These are phyloP conservation scores for Nicator chloris DNA, from an alignment of 2,113 vertebrate species.

Conservation along the genomic window DNA sequence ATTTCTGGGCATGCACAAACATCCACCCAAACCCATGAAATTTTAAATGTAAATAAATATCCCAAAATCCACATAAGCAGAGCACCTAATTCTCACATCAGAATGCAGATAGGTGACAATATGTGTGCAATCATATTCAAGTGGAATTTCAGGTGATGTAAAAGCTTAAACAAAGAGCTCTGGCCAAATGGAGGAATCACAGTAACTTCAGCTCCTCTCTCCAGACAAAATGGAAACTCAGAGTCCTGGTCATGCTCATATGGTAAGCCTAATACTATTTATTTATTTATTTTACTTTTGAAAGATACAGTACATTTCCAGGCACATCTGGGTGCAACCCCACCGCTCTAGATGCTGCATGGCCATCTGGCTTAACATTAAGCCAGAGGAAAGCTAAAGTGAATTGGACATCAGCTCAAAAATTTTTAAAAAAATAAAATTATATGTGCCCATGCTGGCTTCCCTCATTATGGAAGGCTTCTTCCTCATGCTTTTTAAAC, in stretches of 20 bases:
- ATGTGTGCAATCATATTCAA: background rate
- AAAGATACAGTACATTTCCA: background rate
- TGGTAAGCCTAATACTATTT: too few relatives aligned
- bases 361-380: background rate
- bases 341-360: background rate
- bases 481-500: background rate
- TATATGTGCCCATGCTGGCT: background rate
- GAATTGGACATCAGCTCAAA: background rate
- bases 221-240: background rate
- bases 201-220: background rate
- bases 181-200: background rate
- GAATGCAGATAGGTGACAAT: conserved; percentile 7
- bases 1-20: conserved; percentile 14
- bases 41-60: conserved; percentile 63
- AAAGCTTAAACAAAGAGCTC: background rate
- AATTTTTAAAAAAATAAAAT: background rate
- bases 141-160: background rate
- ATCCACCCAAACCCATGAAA: conserved; percentile 17
- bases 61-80: background rate
- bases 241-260: background rate
- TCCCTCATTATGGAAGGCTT: background rate
- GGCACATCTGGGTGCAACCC: background rate
- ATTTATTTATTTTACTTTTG: background rate
- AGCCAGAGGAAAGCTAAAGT: background rate
- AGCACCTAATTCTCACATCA: conserved; percentile 33